Conservation (phyloP, 2,113 vertebrate genomes). For the Hypanus sabinus region DNA sequence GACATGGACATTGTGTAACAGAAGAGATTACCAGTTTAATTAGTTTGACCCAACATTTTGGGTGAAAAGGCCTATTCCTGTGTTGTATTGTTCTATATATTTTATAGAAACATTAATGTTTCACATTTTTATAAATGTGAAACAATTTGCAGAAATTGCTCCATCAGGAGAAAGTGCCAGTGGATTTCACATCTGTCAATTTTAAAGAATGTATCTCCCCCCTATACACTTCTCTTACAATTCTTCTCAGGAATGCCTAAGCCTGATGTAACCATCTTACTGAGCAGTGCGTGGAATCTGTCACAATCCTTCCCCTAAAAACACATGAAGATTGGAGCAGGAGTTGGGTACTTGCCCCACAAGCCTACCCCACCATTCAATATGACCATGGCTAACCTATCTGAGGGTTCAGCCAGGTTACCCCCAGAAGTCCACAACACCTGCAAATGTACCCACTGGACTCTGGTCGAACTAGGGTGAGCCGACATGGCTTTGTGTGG, state of each 20-base stretch:
- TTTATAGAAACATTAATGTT: not conserved
- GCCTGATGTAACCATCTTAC: not conserved
- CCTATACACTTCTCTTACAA: not conserved
- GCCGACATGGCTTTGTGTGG: too few relatives aligned
- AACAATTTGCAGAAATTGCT: not conserved
- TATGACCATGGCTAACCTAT: too few relatives aligned
- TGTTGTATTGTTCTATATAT: too few relatives aligned
- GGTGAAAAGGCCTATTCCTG: too few relatives aligned
- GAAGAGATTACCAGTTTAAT: too few relatives aligned
- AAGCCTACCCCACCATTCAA: too few relatives aligned
- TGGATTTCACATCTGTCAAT: not conserved
- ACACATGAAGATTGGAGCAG: too few relatives aligned
- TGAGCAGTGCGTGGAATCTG: not conserved
- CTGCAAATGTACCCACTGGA: not conserved
- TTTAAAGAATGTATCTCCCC: not conserved
- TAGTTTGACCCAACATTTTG: too few relatives aligned
- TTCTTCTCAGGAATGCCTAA: not conserved
- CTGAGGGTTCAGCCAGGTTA: not conserved
- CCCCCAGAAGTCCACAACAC: not conserved
- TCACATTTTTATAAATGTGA: too few relatives aligned
- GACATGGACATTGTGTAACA: too few relatives aligned
- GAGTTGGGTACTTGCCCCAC: too few relatives aligned
- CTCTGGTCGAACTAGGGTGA: too few relatives aligned
- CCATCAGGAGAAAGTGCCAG: not conserved
- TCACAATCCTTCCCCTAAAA: not conserved